A percentile compares a stretch with the other conserved stretches of the same genome.
Conservation (phyloP, 2,797 vertebrate genomes). For the Enteromius unitaeniatus region DNA sequence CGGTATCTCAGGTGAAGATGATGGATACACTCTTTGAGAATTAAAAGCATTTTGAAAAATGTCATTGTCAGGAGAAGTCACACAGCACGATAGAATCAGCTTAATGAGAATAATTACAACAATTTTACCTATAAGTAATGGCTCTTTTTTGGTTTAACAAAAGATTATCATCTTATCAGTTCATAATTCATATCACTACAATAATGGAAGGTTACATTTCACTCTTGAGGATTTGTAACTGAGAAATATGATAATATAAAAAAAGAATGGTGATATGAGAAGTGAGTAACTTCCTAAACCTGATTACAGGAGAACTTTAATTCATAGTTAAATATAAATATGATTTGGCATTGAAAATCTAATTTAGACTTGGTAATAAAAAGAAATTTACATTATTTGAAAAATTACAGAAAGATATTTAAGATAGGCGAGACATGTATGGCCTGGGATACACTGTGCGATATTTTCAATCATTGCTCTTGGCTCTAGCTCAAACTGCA, state of each 20-base stretch:
- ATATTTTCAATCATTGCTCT: too few species aligned
- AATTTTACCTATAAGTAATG: slow-evolving; percentile 38
- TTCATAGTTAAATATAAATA: not conserved
- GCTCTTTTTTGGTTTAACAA: slow-evolving; percentile 39
- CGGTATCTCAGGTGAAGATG: slow-evolving; percentile 40
- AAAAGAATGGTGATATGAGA: slow-evolving; percentile 30
- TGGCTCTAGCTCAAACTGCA: too few species aligned
- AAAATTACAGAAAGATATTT: not conserved
- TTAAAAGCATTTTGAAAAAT: slow-evolving; percentile 59
- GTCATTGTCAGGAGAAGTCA: slow-evolving; percentile 51
- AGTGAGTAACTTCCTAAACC: slow-evolving; percentile 12
- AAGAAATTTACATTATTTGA: not conserved
- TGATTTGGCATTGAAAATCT: not conserved
- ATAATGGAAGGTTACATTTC: slow-evolving; percentile 22
- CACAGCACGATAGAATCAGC: slow-evolving; percentile 13
- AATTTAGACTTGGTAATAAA: not conserved
- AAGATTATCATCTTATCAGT: slow-evolving; percentile 56
- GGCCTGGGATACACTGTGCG: too few species aligned
- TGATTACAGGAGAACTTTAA: slow-evolving; percentile 14
- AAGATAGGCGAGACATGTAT: not conserved
- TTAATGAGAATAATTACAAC: slow-evolving; percentile 54
- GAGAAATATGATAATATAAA: slow-evolving; percentile 19
- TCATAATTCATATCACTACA: slow-evolving; percentile 42
- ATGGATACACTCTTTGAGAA: slow-evolving; percentile 39
- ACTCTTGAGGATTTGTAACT: slow-evolving; percentile 26